These are phyloP conservation scores for Lanius collurio DNA, from an alignment of 2,113 vertebrate genomes.

Conservation along the genomic window DNA sequence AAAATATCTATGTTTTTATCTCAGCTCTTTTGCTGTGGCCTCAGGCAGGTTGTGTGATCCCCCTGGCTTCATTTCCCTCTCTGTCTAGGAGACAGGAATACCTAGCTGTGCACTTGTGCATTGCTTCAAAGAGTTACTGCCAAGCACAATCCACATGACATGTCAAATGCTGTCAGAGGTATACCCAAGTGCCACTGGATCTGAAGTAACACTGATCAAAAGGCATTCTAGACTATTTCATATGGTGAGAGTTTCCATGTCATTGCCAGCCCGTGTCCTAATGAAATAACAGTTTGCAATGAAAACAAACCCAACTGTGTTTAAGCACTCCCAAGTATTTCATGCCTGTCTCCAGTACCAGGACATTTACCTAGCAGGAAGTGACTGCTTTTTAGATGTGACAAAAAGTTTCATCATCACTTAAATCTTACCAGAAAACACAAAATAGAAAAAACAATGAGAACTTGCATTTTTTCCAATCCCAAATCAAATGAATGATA, in stretches of 20 bases:
- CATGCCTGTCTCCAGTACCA: background rate
- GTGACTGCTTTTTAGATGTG: background rate
- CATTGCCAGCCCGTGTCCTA: background rate
- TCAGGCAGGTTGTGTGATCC: background rate
- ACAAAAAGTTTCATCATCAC: background rate
- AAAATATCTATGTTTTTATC: background rate
- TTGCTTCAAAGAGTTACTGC: background rate
- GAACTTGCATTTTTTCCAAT: background rate
- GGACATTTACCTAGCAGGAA: background rate
- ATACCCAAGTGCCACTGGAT: background rate
- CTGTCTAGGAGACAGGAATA: background rate
- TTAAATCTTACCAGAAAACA: background rate
- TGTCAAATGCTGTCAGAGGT: background rate
- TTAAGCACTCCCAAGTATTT: background rate
- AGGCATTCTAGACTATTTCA: background rate
- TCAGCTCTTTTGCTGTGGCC: background rate
- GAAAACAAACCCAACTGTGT: background rate
- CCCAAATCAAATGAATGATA: background rate
- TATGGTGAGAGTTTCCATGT: background rate
- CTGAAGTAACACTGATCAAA: background rate
- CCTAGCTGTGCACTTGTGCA: background rate
- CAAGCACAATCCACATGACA: background rate
- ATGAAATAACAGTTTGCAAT: background rate
- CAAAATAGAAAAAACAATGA: background rate
- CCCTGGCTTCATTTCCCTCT: background rate